These are phyloP conservation scores for Heliornis fulica DNA, from an alignment of 2,113 vertebrate species.

Conservation along the genomic window DNA sequence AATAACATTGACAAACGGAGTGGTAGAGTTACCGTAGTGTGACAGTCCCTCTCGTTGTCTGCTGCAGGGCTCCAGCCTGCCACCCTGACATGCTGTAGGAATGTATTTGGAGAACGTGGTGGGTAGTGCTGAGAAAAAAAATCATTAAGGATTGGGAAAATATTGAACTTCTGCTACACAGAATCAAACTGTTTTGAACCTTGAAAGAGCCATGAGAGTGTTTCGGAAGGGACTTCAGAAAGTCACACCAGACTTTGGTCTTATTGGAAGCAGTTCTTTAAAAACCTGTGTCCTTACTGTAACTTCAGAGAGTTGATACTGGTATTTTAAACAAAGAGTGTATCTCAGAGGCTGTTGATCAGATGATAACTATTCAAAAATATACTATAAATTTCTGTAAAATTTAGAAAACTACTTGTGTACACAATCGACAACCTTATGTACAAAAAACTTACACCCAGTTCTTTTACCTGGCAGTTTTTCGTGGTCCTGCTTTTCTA, in stretches of 20 bases:
- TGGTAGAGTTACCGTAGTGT: not conserved
- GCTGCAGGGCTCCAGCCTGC: not conserved
- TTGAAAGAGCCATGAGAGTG: not conserved
- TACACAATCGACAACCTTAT: accelerated
- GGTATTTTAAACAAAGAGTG: not conserved
- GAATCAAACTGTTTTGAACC: not conserved
- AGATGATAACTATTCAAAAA: not conserved
- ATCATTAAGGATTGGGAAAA: accelerated
- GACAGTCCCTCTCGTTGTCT: not conserved
- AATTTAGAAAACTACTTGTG: not conserved
- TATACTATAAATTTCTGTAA: not conserved
- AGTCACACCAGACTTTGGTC: not conserved
- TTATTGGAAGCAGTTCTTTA: not conserved
- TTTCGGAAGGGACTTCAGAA: not conserved
- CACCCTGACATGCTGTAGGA: not conserved
- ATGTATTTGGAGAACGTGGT: not conserved
- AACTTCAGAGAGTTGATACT: not conserved
- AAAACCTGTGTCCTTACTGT: not conserved
- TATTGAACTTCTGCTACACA: not conserved
- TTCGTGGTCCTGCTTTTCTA: not conserved
- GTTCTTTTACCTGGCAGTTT: not conserved
- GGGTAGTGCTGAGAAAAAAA: not conserved
- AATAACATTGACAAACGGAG: not conserved
- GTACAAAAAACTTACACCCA: not conserved
- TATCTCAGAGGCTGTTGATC: not conserved